Base-by-base conservation (phyloP, 1,140 invertebrate genomes). In the Linepithema humile region DNA sequence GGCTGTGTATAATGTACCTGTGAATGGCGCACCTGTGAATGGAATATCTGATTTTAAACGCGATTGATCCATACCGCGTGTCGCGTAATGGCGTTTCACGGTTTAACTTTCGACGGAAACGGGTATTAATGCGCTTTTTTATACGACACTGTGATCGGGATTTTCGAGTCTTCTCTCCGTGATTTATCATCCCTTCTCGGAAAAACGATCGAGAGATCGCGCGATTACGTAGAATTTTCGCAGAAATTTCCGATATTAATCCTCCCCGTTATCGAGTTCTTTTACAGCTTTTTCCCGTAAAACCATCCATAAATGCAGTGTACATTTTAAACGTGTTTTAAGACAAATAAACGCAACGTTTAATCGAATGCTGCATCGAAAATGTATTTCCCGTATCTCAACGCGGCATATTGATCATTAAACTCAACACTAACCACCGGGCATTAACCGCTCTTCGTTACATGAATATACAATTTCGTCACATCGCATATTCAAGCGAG, bases 391-490 rank as follows among this genome's bases (percentile, higher is more conserved):
- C 32, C 6, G 23, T 26, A 55, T n/a, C n/a, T n/a, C n/a, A 38
- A 26, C 20, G 23, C 29, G 9, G 0, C 7, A 65, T 20, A 38
- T n/a, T 65, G 35, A 48, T 48, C 32, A 38, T 10, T 29, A 65
- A 65, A 65, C 53, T 77, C n/a, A 50, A n/a, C 7, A 35, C 26
- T 77, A 38, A 65, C 23, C 40, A n/a, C 65, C 50, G n/a, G 38
- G 48, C 62, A 29, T 7, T 40, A 26, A 23, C 20, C 29, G 17
- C 12, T 20, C 12, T 26, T 48, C 57, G 26, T 75, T 75, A 26
- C 17, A 59, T 77, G 45, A 77, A 77, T 53, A 77, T 65, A 43
- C 32, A 65, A 65, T 77, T 77, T 53, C 59, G 45, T 23, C 29
- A 20, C 29, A 17, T 9, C 2, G 26, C 29, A n/a, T 35, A 48